phyloP scores from a whole-genome alignment of 2,888 invertebrate species.

The Metalampra italica region DNA sequence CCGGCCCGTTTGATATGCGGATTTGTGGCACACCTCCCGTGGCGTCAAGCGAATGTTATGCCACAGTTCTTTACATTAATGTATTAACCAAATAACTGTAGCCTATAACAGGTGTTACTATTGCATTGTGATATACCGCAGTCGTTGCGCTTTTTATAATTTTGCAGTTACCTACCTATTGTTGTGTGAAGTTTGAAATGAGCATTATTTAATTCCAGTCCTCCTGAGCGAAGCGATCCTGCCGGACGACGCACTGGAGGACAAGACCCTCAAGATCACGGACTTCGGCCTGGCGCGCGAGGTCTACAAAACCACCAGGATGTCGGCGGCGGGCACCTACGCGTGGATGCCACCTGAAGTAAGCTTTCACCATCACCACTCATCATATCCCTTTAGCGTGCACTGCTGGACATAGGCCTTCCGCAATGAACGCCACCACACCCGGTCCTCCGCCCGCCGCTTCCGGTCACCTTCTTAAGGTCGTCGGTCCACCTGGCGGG shows the following conservation, averaged over 20 bases:
- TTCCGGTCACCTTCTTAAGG: too few relatives aligned
- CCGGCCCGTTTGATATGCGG: not conserved
- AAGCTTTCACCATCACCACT: slow-evolving; percentile 18
- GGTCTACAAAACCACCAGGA: slow-evolving; percentile 96
- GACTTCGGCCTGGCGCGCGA: slow-evolving; percentile 98
- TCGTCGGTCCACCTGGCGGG: too few relatives aligned
- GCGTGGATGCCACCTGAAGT: slow-evolving; percentile 99
- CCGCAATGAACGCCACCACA: too few relatives aligned
- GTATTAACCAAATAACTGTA: not conserved
- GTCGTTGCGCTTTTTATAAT: too few relatives aligned
- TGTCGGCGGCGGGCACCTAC: slow-evolving; percentile 98
- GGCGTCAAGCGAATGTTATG: not conserved
- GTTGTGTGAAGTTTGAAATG: too few relatives aligned
- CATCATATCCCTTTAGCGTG: not conserved
- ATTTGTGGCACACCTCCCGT: not conserved
- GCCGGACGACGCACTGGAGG: slow-evolving; percentile 89
- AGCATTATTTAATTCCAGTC: slow-evolving; percentile 78
- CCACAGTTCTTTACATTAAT: too few relatives aligned
- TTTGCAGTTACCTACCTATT: too few relatives aligned
- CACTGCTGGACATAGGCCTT: too few relatives aligned
- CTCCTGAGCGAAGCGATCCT: slow-evolving; percentile 88
- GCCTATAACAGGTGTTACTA: not conserved
- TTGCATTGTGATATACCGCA: not conserved
- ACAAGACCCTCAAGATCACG: slow-evolving; percentile 97
- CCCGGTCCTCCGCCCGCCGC: too few relatives aligned